Percentiles rank a stretch among this genome's conserved stretches.
phyloP scores from a whole-genome alignment of 92 coral and sea anemone genomes.

The Porites lobata region DNA sequence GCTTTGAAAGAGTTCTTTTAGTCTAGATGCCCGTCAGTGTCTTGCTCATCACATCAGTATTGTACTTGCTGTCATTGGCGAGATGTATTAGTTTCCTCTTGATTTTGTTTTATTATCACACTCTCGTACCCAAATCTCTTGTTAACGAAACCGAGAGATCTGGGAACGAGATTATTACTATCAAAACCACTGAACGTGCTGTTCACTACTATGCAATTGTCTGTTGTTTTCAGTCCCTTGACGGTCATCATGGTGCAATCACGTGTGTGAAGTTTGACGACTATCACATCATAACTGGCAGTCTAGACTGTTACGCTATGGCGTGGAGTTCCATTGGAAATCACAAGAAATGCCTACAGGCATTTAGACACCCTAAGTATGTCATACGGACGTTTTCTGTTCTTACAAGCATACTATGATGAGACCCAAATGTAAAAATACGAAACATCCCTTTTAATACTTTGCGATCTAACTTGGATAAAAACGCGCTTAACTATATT shows the following conservation, averaged over 20 bases:
- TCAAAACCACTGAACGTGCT: too few relatives aligned
- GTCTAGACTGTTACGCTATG: conserved; percentile 95
- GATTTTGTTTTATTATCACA: too few relatives aligned
- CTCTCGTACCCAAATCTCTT: too few relatives aligned
- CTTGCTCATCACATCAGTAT: too few relatives aligned
- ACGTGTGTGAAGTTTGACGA: conserved; percentile 90
- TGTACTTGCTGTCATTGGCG: background rate
- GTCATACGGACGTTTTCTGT: background rate
- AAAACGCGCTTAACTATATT: too few relatives aligned
- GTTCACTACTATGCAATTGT: background rate
- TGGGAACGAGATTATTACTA: too few relatives aligned
- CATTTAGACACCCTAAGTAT: conserved; percentile 97
- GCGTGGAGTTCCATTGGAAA: conserved; percentile 95
- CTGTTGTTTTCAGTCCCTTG: conserved; percentile 77
- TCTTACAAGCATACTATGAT: too few relatives aligned
- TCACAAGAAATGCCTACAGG: conserved; percentile 96
- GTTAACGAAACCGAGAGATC: too few relatives aligned
- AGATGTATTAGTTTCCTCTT: background rate
- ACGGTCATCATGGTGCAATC: conserved; percentile 98
- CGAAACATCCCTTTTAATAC: background rate
- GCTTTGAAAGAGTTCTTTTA: too few relatives aligned
- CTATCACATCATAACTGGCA: conserved; percentile 90
- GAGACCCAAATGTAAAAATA: background rate
- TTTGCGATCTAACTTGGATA: too few relatives aligned
- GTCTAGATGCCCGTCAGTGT: too few relatives aligned